phyloP scores from a whole-genome alignment of 2,113 vertebrate genomes.

The Osmerus eperlanus region DNA sequence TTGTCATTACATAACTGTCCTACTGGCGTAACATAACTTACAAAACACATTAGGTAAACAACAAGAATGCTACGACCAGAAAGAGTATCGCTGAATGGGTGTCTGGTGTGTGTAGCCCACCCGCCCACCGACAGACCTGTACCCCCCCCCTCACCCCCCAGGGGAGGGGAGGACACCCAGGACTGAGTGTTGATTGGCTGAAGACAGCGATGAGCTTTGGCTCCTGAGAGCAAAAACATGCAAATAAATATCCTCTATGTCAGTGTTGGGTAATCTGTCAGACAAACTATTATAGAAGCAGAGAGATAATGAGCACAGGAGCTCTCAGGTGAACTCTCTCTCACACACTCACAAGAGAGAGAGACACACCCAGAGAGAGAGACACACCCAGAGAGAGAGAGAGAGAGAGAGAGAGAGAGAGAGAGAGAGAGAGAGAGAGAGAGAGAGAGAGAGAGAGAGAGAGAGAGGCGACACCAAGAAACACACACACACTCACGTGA shows the following conservation, averaged over 20 bases:
- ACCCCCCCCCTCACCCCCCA: neutral
- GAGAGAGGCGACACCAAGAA: neutral
- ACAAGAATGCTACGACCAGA: too few relatives aligned
- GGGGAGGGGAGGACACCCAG: too few relatives aligned
- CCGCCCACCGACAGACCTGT: too few relatives aligned
- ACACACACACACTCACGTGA: constrained; percentile 16
- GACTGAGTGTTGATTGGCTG: constrained; percentile 31
- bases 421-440: neutral
- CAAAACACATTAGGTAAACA: too few relatives aligned
- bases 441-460: neutral
- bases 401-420: neutral
- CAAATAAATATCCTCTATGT: constrained; percentile 22
- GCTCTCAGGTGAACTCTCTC: neutral
- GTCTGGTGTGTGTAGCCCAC: too few relatives aligned
- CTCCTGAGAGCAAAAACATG: constrained; percentile 10
- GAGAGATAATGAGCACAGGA: constrained; percentile 5
- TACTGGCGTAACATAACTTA: too few relatives aligned
- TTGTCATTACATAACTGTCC: too few relatives aligned
- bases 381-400: neutral
- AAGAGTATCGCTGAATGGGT: too few relatives aligned
- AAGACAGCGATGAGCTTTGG: constrained; percentile 28
- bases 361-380: neutral
- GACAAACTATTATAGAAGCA: constrained; percentile 6
- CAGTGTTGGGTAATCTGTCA: constrained; percentile 29
- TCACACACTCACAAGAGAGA: neutral